Conservation (phyloP, 1,140 invertebrate species). For the Fopius arisanus region DNA sequence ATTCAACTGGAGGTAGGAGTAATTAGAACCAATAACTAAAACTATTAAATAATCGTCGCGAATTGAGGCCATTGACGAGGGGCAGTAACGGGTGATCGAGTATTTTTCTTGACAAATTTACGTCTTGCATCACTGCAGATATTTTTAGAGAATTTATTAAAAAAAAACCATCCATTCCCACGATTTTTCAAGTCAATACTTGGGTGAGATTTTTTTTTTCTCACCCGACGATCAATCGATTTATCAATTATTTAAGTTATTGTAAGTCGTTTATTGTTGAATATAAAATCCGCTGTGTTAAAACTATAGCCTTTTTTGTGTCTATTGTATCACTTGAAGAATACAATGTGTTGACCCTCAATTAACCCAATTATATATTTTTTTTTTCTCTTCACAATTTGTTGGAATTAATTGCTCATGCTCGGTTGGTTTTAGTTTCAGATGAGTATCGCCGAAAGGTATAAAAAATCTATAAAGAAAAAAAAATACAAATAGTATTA, state of each 20-base stretch:
- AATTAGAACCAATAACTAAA: constrained; percentile 65
- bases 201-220: not conserved
- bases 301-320: constrained; percentile 11
- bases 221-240: not conserved
- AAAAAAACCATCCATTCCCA: too few species aligned
- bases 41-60: constrained; percentile 64
- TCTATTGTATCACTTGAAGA: constrained; percentile 11
- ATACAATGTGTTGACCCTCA: constrained; percentile 17
- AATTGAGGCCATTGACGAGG: constrained; percentile 60
- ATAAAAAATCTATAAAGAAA: constrained; percentile 16
- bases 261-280: not conserved
- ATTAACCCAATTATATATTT: constrained; percentile 18
- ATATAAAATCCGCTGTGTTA: not conserved
- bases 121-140: constrained; percentile 19
- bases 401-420: constrained; percentile 24
- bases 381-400: constrained; percentile 13
- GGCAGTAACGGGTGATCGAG: constrained; percentile 24
- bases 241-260: not conserved
- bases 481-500: not conserved
- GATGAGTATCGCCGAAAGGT: constrained; percentile 12
- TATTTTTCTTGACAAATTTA: constrained; percentile 14
- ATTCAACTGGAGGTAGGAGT: constrained; percentile 62
- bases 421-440: constrained; percentile 23
- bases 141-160: not conserved
- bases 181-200: not conserved